Base-by-base conservation (phyloP, 2,797 vertebrate genomes). In the Chromis chromis region DNA sequence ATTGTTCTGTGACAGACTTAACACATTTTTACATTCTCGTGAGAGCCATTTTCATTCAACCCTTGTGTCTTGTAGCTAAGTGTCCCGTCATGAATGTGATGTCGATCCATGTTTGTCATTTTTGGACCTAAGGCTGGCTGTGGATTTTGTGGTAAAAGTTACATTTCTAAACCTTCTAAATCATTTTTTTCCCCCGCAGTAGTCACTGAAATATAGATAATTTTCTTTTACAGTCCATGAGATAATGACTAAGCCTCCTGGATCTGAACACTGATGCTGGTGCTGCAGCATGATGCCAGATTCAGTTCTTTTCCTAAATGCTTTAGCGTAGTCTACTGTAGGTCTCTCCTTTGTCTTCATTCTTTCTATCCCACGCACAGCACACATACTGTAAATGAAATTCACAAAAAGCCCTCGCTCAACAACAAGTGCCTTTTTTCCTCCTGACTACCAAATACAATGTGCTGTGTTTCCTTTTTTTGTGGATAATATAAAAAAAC, bases 31-130 rank as follows among this genome's bases (percentile, higher is more conserved):
- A 58, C 61, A 50, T 68, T 31, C 19, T 58, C 27, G 14, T 4
- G 80, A 76, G 84, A 85, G 82, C 77, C 81, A 64, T 83, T 62
- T 83, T 74, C 21, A 16, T 62, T 44, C 68, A 12, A 28, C 61
- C 78, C 36, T 8, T 3, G 46, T 88, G 74, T 85, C 57, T 27
- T 61, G 57, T 80, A 42, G 46, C 65, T 68, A 81, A 81, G 81
- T 70, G 90, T 91, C 82, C 56, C 28, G 87, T 91, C 86, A 2
- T 85, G 11, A 63, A 59, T 78, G 80, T 89, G 13, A 59, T 78
- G 81, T 89, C 11, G 65, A 53, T 88, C 66, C 42, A 21, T 72
- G 85, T 92, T 74, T 73, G 69, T 84, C 54, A 40, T 75, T 50
- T 22, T 72, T 44, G 40, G 59, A 84, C 67, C 68, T 82, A 21